Percentiles rank a stretch among this genome's conserved stretches.
Evolutionary conservation across 2,888 invertebrate species (phyloP).

Genomic region (Thalpophila matura): DNA sequence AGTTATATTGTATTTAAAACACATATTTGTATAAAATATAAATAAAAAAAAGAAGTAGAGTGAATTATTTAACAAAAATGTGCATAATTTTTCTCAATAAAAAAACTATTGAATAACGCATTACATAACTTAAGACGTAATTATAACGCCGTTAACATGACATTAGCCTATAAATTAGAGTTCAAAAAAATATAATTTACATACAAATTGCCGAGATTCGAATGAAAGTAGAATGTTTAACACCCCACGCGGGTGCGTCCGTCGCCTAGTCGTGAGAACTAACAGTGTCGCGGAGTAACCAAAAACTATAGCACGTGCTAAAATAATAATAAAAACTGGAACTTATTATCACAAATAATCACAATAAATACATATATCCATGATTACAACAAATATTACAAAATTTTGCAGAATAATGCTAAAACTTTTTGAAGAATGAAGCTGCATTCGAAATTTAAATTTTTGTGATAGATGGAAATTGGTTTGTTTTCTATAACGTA

Average conservation of each 20-base stretch:
- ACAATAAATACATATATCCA: constrained; percentile 22
- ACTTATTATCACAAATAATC: constrained; percentile 1
- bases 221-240: constrained; percentile 78
- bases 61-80: background rate
- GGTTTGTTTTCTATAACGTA: constrained; percentile 50
- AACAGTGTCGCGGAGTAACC: constrained; percentile 79
- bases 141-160: constrained; percentile 40
- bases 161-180: constrained; percentile 63
- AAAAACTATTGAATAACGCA: background rate
- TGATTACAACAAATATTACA: background rate
- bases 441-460: constrained; percentile 43
- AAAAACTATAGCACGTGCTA: constrained; percentile 79
- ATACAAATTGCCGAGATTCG: constrained; percentile 47
- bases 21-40: no score
- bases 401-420: constrained; percentile 18
- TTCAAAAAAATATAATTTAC: constrained; percentile 49
- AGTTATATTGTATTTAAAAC: background rate
- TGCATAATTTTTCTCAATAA: background rate
- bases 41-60: background rate
- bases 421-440: constrained; percentile 19
- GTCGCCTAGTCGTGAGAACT: constrained; percentile 69
- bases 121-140: constrained; percentile 34
- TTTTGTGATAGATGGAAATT: constrained; percentile 28
- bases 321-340: constrained; percentile 42
- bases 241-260: constrained; percentile 71